Evolutionary conservation across 2,888 invertebrate genomes (phyloP).

Genomic region (Rhamnusium bicolor): DNA sequence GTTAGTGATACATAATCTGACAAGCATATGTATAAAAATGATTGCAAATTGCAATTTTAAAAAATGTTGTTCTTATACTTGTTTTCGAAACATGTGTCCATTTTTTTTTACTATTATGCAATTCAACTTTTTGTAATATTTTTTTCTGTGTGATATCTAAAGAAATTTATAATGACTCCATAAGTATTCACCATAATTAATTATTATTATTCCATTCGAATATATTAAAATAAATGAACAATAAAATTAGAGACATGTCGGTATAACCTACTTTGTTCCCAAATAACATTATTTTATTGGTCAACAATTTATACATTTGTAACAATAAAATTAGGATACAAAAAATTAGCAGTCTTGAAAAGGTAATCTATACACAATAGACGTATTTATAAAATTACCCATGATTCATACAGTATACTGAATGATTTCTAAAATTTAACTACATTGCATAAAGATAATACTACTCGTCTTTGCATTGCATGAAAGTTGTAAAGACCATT

Average conservation of each 20-base stretch:
- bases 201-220: background rate
- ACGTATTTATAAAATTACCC: background rate
- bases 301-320: background rate
- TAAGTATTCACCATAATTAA: background rate
- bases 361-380: background rate
- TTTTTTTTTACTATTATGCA: no score
- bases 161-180: background rate
- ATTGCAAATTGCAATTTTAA: no score
- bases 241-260: background rate
- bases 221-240: background rate
- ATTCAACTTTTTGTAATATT: no score
- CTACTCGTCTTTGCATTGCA: no score
- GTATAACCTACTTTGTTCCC: background rate
- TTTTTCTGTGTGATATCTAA: background rate
- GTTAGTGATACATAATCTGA: no score
- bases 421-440: no score
- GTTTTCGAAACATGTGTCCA: no score
- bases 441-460: no score
- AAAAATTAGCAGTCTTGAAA: background rate
- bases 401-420: background rate
- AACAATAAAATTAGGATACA: background rate
- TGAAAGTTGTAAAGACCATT: no score
- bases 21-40: no score
- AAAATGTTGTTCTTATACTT: no score
- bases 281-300: background rate